Evolutionary conservation across 2,797 vertebrate species (phyloP).

Genomic region (Ispidina picta): DNA sequence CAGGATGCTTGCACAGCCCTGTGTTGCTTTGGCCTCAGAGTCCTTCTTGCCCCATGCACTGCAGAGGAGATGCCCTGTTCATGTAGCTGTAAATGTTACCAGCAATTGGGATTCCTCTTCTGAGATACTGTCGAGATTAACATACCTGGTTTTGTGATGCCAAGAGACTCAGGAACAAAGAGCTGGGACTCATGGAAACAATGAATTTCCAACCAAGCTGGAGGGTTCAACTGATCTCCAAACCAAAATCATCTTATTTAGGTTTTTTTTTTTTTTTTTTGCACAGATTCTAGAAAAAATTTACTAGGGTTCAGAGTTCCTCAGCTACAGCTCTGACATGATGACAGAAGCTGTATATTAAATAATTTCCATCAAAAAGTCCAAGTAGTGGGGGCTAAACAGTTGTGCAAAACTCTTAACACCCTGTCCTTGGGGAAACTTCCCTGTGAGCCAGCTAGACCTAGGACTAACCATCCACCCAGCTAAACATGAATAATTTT

Average conservation of each 20-base stretch:
- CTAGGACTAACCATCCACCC: neutral
- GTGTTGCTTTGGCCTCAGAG: neutral
- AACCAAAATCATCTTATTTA: neutral
- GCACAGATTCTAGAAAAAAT: neutral
- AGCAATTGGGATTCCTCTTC: neutral
- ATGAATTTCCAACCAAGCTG: neutral
- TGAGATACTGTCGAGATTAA: neutral
- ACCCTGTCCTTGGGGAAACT: neutral
- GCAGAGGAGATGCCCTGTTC: neutral
- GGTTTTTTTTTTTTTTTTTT: neutral
- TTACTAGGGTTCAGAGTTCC: neutral
- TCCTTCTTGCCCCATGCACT: fast-evolving
- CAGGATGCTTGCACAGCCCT: neutral
- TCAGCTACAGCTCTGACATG: neutral
- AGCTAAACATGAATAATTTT: neutral
- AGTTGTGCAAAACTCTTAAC: neutral
- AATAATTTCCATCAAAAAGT: neutral
- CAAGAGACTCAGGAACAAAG: neutral
- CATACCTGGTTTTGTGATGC: neutral
- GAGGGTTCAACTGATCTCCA: neutral
- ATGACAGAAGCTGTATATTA: neutral
- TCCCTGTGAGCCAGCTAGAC: neutral
- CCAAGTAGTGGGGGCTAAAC: neutral
- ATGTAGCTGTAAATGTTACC: fast-evolving
- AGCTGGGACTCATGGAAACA: neutral